Evolutionary conservation across 2,888 invertebrate genomes (phyloP).

Genomic region (Eristalis pertinax): DNA sequence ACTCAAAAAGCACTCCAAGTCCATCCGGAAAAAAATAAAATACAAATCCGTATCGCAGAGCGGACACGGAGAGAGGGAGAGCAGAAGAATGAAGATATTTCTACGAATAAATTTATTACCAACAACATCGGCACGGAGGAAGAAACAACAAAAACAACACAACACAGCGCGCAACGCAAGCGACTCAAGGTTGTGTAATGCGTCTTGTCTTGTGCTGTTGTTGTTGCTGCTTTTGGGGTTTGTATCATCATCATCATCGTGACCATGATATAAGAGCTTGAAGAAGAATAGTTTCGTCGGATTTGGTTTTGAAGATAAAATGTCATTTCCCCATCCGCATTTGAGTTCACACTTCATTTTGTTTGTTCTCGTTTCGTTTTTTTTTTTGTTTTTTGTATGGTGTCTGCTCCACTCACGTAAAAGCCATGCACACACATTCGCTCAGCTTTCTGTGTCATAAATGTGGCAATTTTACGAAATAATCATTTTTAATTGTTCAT

Average conservation of each 20-base stretch:
- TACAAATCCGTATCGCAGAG: slow-evolving; percentile 20
- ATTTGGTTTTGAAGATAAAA: slow-evolving; percentile 55
- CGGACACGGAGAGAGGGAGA: background rate
- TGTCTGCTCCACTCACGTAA: slow-evolving; percentile 12
- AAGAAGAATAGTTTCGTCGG: slow-evolving; percentile 21
- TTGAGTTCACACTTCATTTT: slow-evolving; percentile 50
- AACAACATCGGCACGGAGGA: slow-evolving; percentile 31
- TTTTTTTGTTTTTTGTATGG: background rate
- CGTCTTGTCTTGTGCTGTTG: slow-evolving; percentile 9
- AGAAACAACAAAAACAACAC: slow-evolving; percentile 17
- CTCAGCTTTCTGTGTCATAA: slow-evolving; percentile 43
- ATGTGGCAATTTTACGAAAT: slow-evolving; percentile 57
- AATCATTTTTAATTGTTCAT: slow-evolving; percentile 43
- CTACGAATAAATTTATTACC: slow-evolving; percentile 66
- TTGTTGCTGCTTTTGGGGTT: background rate
- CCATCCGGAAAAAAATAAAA: slow-evolving; percentile 22
- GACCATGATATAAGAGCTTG: slow-evolving; percentile 26
- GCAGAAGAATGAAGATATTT: slow-evolving; percentile 14
- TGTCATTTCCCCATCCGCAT: slow-evolving; percentile 44
- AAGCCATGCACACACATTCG: background rate
- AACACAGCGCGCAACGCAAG: background rate
- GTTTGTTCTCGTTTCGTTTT: slow-evolving; percentile 22
- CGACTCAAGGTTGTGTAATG: slow-evolving; percentile 53
- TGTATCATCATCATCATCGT: slow-evolving; percentile 3
- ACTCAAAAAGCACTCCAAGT: slow-evolving; percentile 59